Evolutionary conservation across 2,888 invertebrate species (phyloP).

Genomic region (Amphipoea lucens): DNA sequence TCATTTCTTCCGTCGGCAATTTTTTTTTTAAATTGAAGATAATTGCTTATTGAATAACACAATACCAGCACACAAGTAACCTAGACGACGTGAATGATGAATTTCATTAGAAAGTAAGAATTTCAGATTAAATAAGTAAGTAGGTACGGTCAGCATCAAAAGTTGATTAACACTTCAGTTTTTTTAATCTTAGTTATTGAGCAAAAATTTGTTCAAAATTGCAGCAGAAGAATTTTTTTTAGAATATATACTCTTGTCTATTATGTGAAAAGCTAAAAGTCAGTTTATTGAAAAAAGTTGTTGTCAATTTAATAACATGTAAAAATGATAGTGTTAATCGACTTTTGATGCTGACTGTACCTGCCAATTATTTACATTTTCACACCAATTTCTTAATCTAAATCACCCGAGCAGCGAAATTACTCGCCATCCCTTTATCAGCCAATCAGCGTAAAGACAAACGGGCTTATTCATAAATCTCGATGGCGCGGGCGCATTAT

Average conservation of each 20-base stretch:
- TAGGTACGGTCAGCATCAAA: not conserved
- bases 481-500: constrained; percentile 84
- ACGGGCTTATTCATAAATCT: constrained; percentile 89
- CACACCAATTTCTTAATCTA: constrained; percentile 54
- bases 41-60: not conserved
- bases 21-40: not conserved
- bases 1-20: not conserved
- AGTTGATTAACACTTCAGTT: too few relatives aligned
- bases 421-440: constrained; percentile 81
- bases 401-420: constrained; percentile 68
- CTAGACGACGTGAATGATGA: not conserved
- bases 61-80: too few relatives aligned
- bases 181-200: too few relatives aligned
- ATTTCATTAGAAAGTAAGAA: not conserved
- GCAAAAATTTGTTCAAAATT: too few relatives aligned
- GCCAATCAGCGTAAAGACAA: constrained; percentile 85
- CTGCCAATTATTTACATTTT: not conserved
- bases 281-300: too few relatives aligned
- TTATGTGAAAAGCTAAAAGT: too few relatives aligned
- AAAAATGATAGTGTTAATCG: too few relatives aligned
- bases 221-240: too few relatives aligned
- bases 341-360: too few relatives aligned
- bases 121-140: too few relatives aligned
- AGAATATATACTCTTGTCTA: too few relatives aligned
- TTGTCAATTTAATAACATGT: too few relatives aligned